Evolutionary conservation across 2,797 vertebrate genomes (phyloP).

Genomic region (Phoxinus dragarum): DNA sequence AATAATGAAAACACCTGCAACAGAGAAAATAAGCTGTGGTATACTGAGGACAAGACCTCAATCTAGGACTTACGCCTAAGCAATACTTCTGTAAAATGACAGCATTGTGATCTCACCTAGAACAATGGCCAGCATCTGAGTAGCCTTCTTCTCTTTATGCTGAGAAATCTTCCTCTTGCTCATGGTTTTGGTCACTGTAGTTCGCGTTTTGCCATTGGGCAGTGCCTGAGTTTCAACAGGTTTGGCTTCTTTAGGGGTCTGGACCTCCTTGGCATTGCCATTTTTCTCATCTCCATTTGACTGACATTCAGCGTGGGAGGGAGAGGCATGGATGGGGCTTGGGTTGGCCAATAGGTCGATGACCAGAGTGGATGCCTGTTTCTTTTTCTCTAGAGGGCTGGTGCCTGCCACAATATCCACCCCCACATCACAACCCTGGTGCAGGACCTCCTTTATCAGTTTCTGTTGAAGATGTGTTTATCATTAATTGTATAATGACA

Average conservation of each 20-base stretch:
- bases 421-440: constrained; percentile 85
- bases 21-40: constrained; percentile 25
- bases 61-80: neutral
- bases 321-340: constrained; percentile 36
- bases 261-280: constrained; percentile 80
- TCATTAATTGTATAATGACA: constrained; percentile 1
- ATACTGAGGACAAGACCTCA: constrained; percentile 9
- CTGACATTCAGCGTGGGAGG: constrained; percentile 49
- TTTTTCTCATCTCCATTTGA: constrained; percentile 83
- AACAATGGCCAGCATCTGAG: constrained; percentile 98
- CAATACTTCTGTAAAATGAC: neutral
- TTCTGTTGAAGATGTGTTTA: constrained; percentile 69
- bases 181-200: constrained; percentile 86
- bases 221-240: constrained; percentile 91
- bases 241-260: constrained; percentile 80
- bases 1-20: constrained; percentile 96
- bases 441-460: constrained; percentile 87
- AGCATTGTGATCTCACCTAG: constrained; percentile 78
- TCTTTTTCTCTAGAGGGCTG: constrained; percentile 81
- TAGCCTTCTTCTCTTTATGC: constrained; percentile 99
- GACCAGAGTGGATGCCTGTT: constrained; percentile 70
- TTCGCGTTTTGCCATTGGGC: constrained; percentile 93
- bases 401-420: constrained; percentile 88
- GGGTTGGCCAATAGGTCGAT: constrained; percentile 69
- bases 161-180: constrained; percentile 96